A percentile compares a stretch with the other conserved stretches of the same genome.
These are phyloP conservation scores for Panzeria rudis DNA, from an alignment of 2,888 invertebrate genomes.

Conservation along the genomic window DNA sequence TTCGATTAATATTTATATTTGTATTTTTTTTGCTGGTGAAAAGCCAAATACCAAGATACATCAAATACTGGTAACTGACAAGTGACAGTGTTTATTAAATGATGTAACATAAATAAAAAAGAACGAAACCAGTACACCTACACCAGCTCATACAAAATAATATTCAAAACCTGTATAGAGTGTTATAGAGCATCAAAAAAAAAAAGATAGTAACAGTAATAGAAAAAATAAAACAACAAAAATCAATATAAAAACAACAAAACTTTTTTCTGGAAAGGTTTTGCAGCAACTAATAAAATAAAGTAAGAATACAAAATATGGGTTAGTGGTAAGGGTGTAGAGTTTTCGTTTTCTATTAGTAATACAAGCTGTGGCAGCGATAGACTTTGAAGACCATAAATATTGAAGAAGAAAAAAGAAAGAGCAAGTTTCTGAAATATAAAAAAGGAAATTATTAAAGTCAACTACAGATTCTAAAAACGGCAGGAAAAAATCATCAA, in stretches of 20 bases:
- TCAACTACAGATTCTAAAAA: conserved; percentile 68
- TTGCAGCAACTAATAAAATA: conserved; percentile 4
- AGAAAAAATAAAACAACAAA: conserved; percentile 29
- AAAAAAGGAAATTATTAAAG: conserved; percentile 14
- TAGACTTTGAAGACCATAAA: conserved; percentile 43
- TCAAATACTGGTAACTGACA: conserved; percentile 59
- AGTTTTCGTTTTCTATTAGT: neutral
- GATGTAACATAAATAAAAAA: conserved; percentile 51
- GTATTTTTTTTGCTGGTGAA: neutral
- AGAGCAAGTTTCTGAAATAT: neutral
- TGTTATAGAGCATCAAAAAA: neutral
- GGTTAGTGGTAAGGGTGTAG: conserved; percentile 36
- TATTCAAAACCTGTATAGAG: too few species aligned
- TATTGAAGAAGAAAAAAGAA: neutral
- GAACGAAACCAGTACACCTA: neutral
- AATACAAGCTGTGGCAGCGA: neutral
- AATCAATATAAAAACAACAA: conserved; percentile 48
- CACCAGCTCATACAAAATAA: too few species aligned
- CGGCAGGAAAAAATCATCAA: conserved; percentile 9
- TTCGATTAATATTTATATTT: neutral
- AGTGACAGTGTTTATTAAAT: conserved; percentile 72
- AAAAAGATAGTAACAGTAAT: neutral
- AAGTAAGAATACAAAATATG: conserved; percentile 1
- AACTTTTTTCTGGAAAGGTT: conserved; percentile 1
- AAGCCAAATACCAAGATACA: conserved; percentile 22